A percentile compares a stretch with the other conserved stretches of the same genome.
Conservation (phyloP, 2,113 vertebrate genomes). For the Heloderma charlesbogerti region DNA sequence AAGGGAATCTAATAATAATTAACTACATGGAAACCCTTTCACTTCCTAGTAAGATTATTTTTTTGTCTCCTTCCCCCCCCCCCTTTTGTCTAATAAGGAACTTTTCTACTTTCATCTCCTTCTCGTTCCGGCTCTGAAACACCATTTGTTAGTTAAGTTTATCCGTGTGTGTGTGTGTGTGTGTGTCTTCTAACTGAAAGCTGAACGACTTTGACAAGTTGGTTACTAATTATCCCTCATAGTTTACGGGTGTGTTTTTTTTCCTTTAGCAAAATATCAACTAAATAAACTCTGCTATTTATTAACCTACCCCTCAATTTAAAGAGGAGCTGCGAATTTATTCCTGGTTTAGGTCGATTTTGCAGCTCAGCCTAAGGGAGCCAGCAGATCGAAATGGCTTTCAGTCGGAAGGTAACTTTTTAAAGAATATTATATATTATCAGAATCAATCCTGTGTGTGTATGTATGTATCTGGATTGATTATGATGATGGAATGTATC, state of each 20-base stretch:
- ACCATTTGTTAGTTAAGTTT: too few relatives aligned
- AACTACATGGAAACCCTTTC: background rate
- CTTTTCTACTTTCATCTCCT: background rate
- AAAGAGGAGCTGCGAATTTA: background rate
- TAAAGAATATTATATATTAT: too few relatives aligned
- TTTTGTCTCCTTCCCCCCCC: background rate
- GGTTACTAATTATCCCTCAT: slow-evolving; percentile 82
- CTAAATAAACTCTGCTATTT: slow-evolving; percentile 71
- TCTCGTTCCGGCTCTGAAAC: background rate
- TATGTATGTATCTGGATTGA: background rate
- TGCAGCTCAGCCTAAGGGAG: background rate
- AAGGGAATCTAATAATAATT: background rate
- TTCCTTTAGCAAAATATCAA: slow-evolving; percentile 76
- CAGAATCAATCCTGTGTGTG: background rate
- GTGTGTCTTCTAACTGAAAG: slow-evolving; percentile 58
- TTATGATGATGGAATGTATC: background rate
- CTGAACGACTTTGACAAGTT: slow-evolving; percentile 68
- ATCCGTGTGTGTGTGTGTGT: slow-evolving; percentile 3
- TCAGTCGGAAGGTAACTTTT: background rate
- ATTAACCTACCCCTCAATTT: slow-evolving; percentile 68
- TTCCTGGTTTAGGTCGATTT: background rate
- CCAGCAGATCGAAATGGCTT: background rate
- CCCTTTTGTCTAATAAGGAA: background rate
- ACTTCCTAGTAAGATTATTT: background rate
- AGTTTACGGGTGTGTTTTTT: slow-evolving; percentile 76